phyloP scores from a whole-genome alignment of 2,113 vertebrate genomes.

The Trematomus loennbergii region DNA sequence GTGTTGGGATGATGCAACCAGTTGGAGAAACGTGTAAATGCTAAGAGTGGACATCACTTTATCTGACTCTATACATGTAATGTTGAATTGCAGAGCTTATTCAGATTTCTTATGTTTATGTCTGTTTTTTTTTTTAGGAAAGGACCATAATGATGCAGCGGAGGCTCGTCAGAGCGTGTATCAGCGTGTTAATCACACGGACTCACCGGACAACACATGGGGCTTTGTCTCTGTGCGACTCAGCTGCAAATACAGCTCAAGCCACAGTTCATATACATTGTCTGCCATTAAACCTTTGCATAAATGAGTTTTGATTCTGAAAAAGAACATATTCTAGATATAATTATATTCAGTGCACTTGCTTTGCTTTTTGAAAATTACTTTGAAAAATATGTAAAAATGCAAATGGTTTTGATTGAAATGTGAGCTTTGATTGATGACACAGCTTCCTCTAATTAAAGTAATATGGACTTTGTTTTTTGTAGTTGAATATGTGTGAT shows the following conservation, averaged over 20 bases:
- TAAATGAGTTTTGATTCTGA: background rate
- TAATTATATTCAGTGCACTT: background rate
- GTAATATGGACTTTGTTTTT: background rate
- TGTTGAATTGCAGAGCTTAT: background rate
- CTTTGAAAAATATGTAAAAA: background rate
- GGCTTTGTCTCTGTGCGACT: background rate
- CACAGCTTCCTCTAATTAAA: background rate
- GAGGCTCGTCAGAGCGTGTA: background rate
- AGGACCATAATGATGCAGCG: background rate
- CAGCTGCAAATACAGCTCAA: background rate
- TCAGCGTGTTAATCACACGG: slow-evolving; percentile 2
- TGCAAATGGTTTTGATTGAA: background rate
- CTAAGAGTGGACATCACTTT: background rate
- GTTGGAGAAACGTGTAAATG: slow-evolving; percentile 33
- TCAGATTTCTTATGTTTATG: background rate
- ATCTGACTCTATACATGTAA: slow-evolving; percentile 1
- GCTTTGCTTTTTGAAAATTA: background rate
- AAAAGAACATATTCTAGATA: background rate
- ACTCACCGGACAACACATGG: background rate
- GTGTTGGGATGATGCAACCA: slow-evolving; percentile 76
- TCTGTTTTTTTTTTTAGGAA: slow-evolving; percentile 11
- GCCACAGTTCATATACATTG: background rate
- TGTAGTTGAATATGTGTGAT: background rate
- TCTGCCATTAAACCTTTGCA: background rate
- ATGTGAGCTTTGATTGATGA: background rate